Evolutionary conservation across 2,797 vertebrate species (phyloP).

Genomic region (Australoheros facetus): DNA sequence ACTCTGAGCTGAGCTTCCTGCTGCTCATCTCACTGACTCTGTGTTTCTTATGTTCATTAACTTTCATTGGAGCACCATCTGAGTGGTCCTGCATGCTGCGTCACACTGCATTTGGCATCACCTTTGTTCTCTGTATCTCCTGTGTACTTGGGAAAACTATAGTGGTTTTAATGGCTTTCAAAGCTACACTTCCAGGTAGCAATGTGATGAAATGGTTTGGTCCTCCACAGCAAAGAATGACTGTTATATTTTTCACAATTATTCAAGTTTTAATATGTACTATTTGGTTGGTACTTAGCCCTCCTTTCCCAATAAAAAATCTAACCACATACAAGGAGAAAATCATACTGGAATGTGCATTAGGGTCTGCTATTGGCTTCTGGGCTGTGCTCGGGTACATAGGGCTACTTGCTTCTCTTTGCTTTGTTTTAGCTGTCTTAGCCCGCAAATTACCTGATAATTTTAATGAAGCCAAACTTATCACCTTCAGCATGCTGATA

Average conservation of each 20-base stretch:
- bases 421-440: slow-evolving; percentile 68
- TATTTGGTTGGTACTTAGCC: slow-evolving; percentile 63
- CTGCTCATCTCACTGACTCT: slow-evolving; percentile 66
- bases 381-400: slow-evolving; percentile 73
- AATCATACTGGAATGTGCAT: slow-evolving; percentile 75
- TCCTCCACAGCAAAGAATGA: slow-evolving; percentile 70
- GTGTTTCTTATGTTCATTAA: slow-evolving; percentile 76
- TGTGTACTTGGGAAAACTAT: too few species aligned
- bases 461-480: too few species aligned
- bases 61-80: slow-evolving; percentile 67
- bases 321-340: slow-evolving; percentile 55
- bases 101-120: too few species aligned
- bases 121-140: too few species aligned
- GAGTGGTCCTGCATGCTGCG: slow-evolving; percentile 65
- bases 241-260: slow-evolving; percentile 68
- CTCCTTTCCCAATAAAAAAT: slow-evolving; percentile 64
- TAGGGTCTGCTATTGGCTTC: slow-evolving; percentile 71
- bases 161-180: not conserved
- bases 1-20: slow-evolving; percentile 53
- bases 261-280: slow-evolving; percentile 72
- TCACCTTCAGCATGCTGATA: too few species aligned
- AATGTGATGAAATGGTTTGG: slow-evolving; percentile 78
- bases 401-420: slow-evolving; percentile 61
- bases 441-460: slow-evolving; percentile 67
- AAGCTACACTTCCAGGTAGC: slow-evolving; percentile 41